Evolutionary conservation across 1,140 invertebrate species (phyloP).

Genomic region (Dinoponera quadriceps): DNA sequence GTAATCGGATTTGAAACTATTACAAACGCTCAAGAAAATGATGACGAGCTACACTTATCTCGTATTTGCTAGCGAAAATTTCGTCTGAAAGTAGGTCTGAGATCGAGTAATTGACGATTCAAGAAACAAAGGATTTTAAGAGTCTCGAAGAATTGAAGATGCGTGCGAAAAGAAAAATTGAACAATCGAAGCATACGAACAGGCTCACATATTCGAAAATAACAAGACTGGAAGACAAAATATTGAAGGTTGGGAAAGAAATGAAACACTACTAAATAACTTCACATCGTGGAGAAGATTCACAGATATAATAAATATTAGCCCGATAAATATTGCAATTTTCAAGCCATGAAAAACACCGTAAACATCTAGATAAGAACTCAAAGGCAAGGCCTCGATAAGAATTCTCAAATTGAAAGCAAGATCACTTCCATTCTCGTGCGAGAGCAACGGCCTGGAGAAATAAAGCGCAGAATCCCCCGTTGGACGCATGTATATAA

Average conservation of each 20-base stretch:
- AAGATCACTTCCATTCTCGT: too few species aligned
- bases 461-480: too few species aligned
- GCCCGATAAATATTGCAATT: too few species aligned
- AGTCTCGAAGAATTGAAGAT: neutral
- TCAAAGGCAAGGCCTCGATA: too few species aligned
- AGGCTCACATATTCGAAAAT: neutral
- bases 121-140: neutral
- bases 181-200: neutral
- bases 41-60: constrained; percentile 39
- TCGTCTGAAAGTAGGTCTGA: neutral
- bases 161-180: neutral
- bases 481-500: too few species aligned
- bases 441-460: too few species aligned
- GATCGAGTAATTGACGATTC: neutral
- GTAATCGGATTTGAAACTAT: constrained; percentile 74
- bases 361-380: too few species aligned
- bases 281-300: too few species aligned
- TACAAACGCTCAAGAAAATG: constrained; percentile 72
- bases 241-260: neutral
- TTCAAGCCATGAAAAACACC: too few species aligned
- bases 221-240: neutral
- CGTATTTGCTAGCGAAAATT: constrained; percentile 5
- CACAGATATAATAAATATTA: too few species aligned
- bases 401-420: too few species aligned
- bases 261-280: too few species aligned